Evolutionary conservation across 2,888 invertebrate species (phyloP).

Genomic region (Chaetoderma sp.): DNA sequence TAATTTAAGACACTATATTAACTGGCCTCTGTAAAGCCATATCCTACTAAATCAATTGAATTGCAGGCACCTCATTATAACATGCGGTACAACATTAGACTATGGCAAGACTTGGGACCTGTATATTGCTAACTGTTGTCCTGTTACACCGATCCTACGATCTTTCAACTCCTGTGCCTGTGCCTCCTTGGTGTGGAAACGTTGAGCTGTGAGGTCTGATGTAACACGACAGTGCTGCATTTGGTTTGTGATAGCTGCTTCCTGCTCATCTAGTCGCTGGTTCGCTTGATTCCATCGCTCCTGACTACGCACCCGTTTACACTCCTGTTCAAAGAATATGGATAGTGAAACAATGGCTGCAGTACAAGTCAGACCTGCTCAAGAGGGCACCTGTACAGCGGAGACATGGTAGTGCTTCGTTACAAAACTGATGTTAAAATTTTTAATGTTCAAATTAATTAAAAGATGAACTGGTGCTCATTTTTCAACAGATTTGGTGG

Average conservation of each 20-base stretch:
- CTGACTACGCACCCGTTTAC: conserved; percentile 45
- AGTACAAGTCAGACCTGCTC: background rate
- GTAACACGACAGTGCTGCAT: conserved; percentile 45
- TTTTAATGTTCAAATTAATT: too few species aligned
- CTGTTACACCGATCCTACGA: conserved; percentile 43
- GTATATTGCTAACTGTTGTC: conserved; percentile 49
- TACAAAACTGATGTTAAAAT: background rate
- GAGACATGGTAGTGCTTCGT: too few species aligned
- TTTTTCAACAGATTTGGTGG: too few species aligned
- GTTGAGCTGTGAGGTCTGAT: conserved; percentile 47
- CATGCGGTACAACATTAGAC: background rate
- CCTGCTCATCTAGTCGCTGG: conserved; percentile 44
- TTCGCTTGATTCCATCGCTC: conserved; percentile 45
- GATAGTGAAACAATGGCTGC: background rate
- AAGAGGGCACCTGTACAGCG: too few species aligned
- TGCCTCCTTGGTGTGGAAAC: conserved; percentile 50
- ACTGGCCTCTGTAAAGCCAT: too few species aligned
- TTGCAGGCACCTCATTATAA: too few species aligned
- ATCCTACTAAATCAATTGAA: too few species aligned
- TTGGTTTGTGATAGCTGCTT: conserved; percentile 30
- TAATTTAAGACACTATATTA: too few species aligned
- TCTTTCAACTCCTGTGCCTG: conserved; percentile 52
- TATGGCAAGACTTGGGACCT: conserved; percentile 42
- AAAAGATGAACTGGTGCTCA: too few species aligned
- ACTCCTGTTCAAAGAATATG: conserved; percentile 39